Evolutionary conservation across 2,888 invertebrate genomes (phyloP).

Genomic region (Drosophila subsilvestris): DNA sequence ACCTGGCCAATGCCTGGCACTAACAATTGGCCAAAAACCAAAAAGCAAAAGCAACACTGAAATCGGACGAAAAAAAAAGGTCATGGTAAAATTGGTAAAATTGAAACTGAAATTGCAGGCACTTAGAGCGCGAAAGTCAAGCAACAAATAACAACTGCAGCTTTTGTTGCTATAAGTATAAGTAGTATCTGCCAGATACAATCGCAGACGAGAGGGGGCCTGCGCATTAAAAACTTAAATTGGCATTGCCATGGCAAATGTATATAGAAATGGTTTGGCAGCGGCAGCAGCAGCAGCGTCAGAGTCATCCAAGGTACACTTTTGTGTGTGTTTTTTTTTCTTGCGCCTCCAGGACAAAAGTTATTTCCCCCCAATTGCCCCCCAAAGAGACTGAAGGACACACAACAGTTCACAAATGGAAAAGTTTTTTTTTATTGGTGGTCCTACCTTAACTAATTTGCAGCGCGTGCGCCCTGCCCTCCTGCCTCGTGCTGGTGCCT

Average conservation of each 20-base stretch:
- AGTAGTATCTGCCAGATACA: slow-evolving; percentile 52
- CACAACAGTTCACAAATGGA: slow-evolving; percentile 32
- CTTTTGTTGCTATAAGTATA: slow-evolving; percentile 35
- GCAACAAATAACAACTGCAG: slow-evolving; percentile 24
- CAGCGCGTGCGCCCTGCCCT: slow-evolving; percentile 38
- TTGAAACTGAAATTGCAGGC: slow-evolving; percentile 75
- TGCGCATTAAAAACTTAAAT: slow-evolving; percentile 45
- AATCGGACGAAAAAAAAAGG: slow-evolving; percentile 55
- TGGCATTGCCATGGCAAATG: slow-evolving; percentile 53
- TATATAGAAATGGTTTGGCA: slow-evolving; percentile 42
- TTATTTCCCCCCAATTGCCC: slow-evolving; percentile 62
- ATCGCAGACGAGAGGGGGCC: slow-evolving; percentile 29
- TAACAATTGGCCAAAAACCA: slow-evolving; percentile 27
- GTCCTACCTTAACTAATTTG: slow-evolving; percentile 47
- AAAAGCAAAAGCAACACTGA: slow-evolving; percentile 16
- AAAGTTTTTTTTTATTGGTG: slow-evolving; percentile 31
- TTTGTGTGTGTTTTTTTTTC: slow-evolving; percentile 14
- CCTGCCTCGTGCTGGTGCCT: slow-evolving; percentile 1
- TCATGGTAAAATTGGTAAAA: slow-evolving; percentile 76
- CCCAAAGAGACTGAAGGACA: slow-evolving; percentile 50
- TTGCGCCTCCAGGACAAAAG: slow-evolving; percentile 27
- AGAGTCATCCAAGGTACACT: slow-evolving; percentile 6
- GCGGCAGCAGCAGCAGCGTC: slow-evolving; percentile 11
- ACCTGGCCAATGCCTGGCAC: slow-evolving; percentile 30
- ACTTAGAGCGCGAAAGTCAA: slow-evolving; percentile 70